Percentiles rank a stretch among this genome's conserved stretches.
These are phyloP conservation scores for Chlorops oryzae DNA, from an alignment of 1,140 invertebrate species.

Conservation along the genomic window DNA sequence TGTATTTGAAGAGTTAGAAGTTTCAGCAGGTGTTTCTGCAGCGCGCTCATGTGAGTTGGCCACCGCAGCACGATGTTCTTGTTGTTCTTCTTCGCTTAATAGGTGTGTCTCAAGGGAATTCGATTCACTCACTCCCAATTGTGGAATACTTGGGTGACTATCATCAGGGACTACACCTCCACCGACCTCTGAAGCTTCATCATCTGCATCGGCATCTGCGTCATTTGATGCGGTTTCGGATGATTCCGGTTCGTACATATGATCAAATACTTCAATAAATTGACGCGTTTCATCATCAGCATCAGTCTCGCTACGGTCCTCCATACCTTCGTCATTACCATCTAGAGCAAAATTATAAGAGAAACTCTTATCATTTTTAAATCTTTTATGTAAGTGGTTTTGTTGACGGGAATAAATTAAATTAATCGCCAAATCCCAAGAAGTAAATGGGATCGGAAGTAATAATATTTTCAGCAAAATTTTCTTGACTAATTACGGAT, in stretches of 20 bases:
- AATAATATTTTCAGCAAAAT: no score
- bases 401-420: no score
- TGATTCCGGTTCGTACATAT: conserved; percentile 51
- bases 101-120: neutral
- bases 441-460: no score
- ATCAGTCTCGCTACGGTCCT: conserved; percentile 58
- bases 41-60: no score
- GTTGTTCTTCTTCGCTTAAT: neutral
- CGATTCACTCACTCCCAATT: neutral
- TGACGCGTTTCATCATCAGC: conserved; percentile 47
- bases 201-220: conserved; percentile 37
- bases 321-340: conserved; percentile 61
- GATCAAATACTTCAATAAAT: conserved; percentile 49
- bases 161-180: no score
- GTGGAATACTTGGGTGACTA: no score
- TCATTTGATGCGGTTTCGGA: conserved; percentile 46
- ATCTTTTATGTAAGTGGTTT: no score
- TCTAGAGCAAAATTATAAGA: conserved; percentile 30
- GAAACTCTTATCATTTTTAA: no score
- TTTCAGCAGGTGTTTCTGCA: no score
- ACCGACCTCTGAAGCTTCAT: conserved; percentile 24
- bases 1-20: no score
- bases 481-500: no score
- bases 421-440: no score
- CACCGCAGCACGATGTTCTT: neutral